Conservation (phyloP, 2,888 invertebrate genomes). For the Tenodera sinensis region DNA sequence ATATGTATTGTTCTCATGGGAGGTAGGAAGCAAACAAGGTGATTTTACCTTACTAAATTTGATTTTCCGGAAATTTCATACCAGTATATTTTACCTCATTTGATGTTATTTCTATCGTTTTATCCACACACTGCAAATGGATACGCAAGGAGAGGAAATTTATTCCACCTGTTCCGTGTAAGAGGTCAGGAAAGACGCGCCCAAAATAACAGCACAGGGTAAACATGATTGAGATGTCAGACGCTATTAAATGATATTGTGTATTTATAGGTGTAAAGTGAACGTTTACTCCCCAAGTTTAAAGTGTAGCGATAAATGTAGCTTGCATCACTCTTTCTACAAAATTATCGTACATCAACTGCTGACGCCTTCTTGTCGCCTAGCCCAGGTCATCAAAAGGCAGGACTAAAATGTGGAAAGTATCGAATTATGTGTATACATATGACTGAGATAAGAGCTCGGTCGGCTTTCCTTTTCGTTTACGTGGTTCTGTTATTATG, state of each 20-base stretch:
- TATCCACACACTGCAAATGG: no score
- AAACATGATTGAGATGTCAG: background rate
- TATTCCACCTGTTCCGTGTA: background rate
- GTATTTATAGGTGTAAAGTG: background rate
- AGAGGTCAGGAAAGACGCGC: background rate
- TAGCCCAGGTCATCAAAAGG: background rate
- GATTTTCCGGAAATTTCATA: no score
- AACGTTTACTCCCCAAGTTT: background rate
- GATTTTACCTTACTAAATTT: no score
- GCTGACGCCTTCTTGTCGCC: background rate
- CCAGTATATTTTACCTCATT: no score
- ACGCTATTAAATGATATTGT: background rate
- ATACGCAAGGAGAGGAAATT: no score
- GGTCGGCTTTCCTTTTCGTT: background rate
- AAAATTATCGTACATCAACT: background rate
- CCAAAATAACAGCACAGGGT: background rate
- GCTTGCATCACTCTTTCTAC: background rate
- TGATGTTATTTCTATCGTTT: no score
- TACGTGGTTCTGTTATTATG: background rate
- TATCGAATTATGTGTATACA: background rate
- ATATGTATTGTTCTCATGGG: no score
- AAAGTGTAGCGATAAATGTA: background rate
- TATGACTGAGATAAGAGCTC: background rate
- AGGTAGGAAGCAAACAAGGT: no score
- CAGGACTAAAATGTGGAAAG: background rate